Evolutionary conservation across 2,797 vertebrate genomes (phyloP).

Genomic region (Anomalospiza imberbis): DNA sequence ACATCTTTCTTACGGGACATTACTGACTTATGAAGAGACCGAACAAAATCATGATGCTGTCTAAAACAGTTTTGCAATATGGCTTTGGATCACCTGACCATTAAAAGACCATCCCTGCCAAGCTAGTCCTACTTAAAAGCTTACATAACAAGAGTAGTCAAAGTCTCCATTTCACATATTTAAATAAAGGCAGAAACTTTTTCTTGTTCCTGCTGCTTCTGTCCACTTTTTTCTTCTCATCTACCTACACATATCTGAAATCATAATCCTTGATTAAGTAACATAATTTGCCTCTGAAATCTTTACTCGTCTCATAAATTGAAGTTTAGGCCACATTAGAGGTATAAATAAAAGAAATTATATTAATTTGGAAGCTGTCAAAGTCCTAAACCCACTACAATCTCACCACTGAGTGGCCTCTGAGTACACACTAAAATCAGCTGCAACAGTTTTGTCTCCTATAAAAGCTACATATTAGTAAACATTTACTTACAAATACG

Average conservation of each 20-base stretch:
- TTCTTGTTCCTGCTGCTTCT: not conserved
- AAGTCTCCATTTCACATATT: not conserved
- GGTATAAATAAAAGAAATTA: constrained; percentile 7
- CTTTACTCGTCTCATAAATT: not conserved
- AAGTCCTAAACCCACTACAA: not conserved
- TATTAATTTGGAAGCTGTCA: not conserved
- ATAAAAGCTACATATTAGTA: not conserved
- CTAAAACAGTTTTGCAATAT: not conserved
- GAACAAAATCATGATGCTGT: not conserved
- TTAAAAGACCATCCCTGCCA: not conserved
- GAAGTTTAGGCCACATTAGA: not conserved
- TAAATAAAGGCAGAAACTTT: not conserved
- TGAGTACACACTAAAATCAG: not conserved
- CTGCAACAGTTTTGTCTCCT: not conserved
- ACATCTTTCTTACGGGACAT: not conserved
- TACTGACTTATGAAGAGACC: not conserved
- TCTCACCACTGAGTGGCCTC: not conserved
- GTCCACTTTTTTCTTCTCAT: not conserved
- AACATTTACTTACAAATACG: not conserved
- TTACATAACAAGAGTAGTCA: not conserved
- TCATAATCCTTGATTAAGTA: not conserved
- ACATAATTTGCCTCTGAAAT: not conserved
- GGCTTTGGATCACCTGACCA: not conserved
- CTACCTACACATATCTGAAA: not conserved
- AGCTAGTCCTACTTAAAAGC: not conserved